Evolutionary conservation across 2,113 vertebrate genomes (phyloP), one percentile per base, ranked within the genome.

Genomic region (Alaudala cheleensis): DNA sequence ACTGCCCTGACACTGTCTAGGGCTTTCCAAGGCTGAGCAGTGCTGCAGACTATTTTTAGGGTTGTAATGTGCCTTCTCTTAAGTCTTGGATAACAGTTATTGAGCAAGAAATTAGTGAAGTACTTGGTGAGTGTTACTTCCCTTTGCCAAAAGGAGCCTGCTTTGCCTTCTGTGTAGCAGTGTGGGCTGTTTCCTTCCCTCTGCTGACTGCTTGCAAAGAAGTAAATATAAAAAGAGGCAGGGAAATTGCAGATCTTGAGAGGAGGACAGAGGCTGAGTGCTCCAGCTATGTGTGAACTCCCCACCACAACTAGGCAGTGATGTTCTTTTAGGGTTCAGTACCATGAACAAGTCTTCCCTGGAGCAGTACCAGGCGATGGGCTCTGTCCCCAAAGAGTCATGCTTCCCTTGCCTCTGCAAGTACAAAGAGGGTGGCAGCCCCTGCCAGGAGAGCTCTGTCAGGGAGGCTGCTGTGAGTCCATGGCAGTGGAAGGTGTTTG

Each of bases 61-160:
- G 87, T 95, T 96, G 95, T 95, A 90, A 96, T 56, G 96, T 97
- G 97, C 97, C 97, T 97, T 97, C 94, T 96, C 67, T 78, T 82
- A 71, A 79, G 85, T 95, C 94, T 83, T 94, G 88, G 91, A 10
- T 96, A 90, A 74, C 69, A 54, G 92, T 95, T 81, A 58, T 37
- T 61, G 93, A 86, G 57, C 70, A 76, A 76, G 81, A 37, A 62
- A 95, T 92, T 60, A 93, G 80, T 45, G 25, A 37, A 94, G 82
- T 81, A 34, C 85, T 91, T 79, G 69, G 74, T 79, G 90, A 97
- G 84, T 57, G 65, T 93, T 81, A 45, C 60, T 95, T 96, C 71
- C 31, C 94, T 90, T 95, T 90, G 94, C 91, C 76, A 92, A 86
- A 93, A 87, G 3, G 22, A 97, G 86, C 81, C 72, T 74, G 60